Conservation (phyloP, 2,113 vertebrate genomes). For the Ceyx melanurus region DNA sequence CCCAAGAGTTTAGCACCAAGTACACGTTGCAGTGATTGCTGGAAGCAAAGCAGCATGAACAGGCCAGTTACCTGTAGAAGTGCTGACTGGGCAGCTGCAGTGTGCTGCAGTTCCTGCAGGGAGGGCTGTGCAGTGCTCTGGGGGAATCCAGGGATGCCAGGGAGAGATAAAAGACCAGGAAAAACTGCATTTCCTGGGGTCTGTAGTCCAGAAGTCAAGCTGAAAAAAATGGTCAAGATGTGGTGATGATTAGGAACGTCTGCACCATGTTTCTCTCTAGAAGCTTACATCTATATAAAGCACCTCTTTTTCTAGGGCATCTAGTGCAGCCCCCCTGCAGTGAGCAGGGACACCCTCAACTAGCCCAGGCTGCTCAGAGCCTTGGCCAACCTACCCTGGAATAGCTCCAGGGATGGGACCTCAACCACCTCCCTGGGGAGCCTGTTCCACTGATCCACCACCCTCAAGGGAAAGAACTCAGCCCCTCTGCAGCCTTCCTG, state of each 20-base stretch:
- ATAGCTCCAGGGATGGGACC: no score
- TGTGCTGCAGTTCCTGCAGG: slow-evolving; percentile 88
- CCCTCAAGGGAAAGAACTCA: no score
- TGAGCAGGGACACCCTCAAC: no score
- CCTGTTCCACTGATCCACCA: no score
- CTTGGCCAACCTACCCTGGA: no score
- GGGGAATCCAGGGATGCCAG: slow-evolving; percentile 90
- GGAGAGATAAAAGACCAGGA: slow-evolving; percentile 90
- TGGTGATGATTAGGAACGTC: not conserved
- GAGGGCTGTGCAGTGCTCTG: slow-evolving; percentile 83
- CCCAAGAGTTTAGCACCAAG: not conserved
- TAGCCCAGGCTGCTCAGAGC: no score
- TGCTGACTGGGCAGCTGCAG: slow-evolving; percentile 85
- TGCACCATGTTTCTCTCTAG: not conserved
- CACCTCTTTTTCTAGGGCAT: not conserved
- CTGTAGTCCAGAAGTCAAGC: slow-evolving; percentile 86
- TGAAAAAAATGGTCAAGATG: slow-evolving; percentile 64
- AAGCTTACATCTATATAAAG: not conserved
- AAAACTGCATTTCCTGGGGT: slow-evolving; percentile 87
- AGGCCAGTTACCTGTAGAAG: slow-evolving; percentile 84
- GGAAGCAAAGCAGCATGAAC: not conserved
- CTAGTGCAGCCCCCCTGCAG: no score
- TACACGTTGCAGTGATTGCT: not conserved
- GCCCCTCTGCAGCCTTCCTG: no score
- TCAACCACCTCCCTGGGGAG: no score